These are phyloP conservation scores for Philantomba maxwellii DNA, from an alignment of 2,113 vertebrate species.

Conservation along the genomic window DNA sequence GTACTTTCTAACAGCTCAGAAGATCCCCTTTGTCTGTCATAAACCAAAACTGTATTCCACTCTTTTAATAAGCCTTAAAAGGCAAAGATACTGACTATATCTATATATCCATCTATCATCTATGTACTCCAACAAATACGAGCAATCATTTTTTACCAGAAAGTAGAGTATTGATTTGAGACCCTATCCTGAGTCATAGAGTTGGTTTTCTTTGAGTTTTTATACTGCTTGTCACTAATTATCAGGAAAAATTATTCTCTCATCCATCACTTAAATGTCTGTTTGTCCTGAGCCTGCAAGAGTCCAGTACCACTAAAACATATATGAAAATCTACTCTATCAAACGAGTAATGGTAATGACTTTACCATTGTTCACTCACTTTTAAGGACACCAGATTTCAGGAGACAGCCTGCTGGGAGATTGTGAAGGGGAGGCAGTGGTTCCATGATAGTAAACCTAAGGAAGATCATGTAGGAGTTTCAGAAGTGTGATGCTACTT, in stretches of 20 bases:
- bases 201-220: neutral
- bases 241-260: neutral
- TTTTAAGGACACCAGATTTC: neutral
- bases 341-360: neutral
- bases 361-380: neutral
- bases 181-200: neutral
- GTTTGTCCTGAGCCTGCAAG: neutral
- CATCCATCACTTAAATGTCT: neutral
- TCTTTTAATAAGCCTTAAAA: neutral
- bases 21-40: neutral
- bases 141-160: neutral
- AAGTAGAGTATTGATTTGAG: neutral
- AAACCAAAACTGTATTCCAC: neutral
- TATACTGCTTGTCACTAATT: neutral
- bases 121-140: neutral
- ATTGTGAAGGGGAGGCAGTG: neutral
- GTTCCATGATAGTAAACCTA: neutral
- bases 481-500: neutral
- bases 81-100: neutral
- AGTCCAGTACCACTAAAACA: neutral
- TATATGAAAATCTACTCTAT: neutral
- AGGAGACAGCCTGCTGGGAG: neutral
- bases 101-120: neutral
- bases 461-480: neutral
- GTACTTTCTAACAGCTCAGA: neutral